Base-by-base conservation (phyloP, 1,140 invertebrate species). In the Trichonephila clavata region DNA sequence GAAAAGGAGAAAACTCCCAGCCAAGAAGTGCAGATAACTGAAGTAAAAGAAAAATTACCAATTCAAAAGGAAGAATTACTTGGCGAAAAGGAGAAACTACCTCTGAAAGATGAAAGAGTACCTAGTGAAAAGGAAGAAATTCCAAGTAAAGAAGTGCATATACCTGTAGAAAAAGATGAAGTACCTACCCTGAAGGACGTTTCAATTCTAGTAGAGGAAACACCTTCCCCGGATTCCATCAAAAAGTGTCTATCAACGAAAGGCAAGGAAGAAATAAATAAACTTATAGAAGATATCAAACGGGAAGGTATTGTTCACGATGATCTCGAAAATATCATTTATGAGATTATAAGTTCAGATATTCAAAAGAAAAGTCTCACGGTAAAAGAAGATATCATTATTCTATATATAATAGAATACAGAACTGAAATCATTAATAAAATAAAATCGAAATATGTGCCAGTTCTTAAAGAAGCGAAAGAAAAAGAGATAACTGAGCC, bases 401-500 rank as follows among this genome's bases (percentile, higher is more conserved):
- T 68, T 18, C 0, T 24, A 57, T 43, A 68, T 13, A 68, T 68
- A 39, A 94, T 95, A 63, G 94, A 68, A 59, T 24, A 71, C 32
- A 89, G 63, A 50, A 89, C 8, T 71, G 20, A 89, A 50, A 57
- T 77, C 14, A 71, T 89, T 50, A n/a, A 32, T 27, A 14, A 50
- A 27, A 61, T 86, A 27, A 86, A 24, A 86, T 27, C 24, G 6
- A 86, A 63, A 5, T 60, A 86, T 21, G 24, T 27, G 32, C 13
- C 16, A 18, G 50, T 7, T 21, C 10, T 65, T 21, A 10, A 95
- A n/a, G 63, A 27, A 68, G 43, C 6, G 16, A 59, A 84, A 39
- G 95, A 93, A 39, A 93, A 94, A 27, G 94, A 94, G 21, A 86
- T 94, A 43, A 94, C 94, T 83, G 94, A 98, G 95, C 97, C 94